Evolutionary conservation across 2,113 vertebrate species (phyloP).

Genomic region (Crotophaga sulcirostris): DNA sequence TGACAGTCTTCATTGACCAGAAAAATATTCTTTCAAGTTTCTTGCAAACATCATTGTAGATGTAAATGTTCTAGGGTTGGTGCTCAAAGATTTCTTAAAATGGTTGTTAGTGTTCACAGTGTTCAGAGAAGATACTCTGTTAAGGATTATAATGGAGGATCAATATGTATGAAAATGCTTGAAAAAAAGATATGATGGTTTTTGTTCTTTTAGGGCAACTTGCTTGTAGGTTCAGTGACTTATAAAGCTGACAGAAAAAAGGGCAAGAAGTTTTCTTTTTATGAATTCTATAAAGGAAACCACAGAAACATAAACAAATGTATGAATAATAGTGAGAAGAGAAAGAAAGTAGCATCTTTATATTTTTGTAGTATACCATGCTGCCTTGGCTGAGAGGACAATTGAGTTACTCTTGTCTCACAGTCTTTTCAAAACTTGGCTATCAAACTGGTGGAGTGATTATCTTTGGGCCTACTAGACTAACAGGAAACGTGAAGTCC

Average conservation of each 20-base stretch:
- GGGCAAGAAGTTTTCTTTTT: background rate
- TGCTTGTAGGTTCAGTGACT: background rate
- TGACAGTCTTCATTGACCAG: background rate
- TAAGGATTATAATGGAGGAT: background rate
- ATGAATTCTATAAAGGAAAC: background rate
- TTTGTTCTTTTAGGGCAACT: background rate
- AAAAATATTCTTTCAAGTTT: background rate
- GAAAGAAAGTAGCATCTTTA: background rate
- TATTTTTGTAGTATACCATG: background rate
- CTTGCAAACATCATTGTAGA: background rate
- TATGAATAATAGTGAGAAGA: background rate
- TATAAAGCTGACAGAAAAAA: background rate
- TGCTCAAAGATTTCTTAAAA: background rate
- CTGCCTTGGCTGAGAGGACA: background rate
- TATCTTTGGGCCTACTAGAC: background rate
- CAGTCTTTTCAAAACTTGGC: background rate
- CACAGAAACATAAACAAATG: background rate
- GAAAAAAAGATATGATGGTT: background rate
- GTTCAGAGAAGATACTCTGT: background rate
- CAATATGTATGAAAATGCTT: background rate
- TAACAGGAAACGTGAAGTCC: rapidly evolving
- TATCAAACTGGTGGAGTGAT: background rate
- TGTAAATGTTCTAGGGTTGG: background rate
- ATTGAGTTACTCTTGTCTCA: background rate
- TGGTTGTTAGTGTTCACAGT: background rate